Percentiles rank a stretch among this genome's conserved stretches.
Evolutionary conservation across 2,797 vertebrate species (phyloP).

Genomic region (Chelonia mydas): DNA sequence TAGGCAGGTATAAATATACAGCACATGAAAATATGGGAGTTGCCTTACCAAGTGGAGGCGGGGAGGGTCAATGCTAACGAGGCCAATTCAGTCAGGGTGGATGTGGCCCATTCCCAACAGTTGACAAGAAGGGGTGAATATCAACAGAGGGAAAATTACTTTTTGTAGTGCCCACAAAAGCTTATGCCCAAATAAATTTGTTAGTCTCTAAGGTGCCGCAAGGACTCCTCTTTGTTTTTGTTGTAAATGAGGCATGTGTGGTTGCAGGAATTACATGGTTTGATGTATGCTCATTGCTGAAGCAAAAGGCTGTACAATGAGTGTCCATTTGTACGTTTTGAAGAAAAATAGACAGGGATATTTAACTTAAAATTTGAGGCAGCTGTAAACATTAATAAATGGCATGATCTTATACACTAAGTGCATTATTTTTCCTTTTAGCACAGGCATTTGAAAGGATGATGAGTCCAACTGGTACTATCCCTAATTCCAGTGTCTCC

Average conservation of each 20-base stretch:
- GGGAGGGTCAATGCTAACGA: too few relatives aligned
- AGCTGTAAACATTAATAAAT: neutral
- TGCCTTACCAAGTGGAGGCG: too few relatives aligned
- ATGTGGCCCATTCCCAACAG: too few relatives aligned
- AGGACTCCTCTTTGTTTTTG: too few relatives aligned
- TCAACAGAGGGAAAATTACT: too few relatives aligned
- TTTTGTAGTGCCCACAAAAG: too few relatives aligned
- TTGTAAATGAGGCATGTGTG: neutral
- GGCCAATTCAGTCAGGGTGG: too few relatives aligned
- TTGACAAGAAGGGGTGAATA: too few relatives aligned
- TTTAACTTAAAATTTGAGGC: neutral
- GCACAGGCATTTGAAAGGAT: slow-evolving; percentile 95
- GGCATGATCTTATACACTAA: slow-evolving; percentile 24
- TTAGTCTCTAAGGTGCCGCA: too few relatives aligned
- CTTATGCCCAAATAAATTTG: too few relatives aligned
- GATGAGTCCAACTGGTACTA: slow-evolving; percentile 93
- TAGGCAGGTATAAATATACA: too few relatives aligned
- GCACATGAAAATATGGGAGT: too few relatives aligned
- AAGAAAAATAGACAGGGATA: neutral
- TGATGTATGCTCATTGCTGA: accelerated
- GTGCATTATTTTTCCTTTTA: slow-evolving; percentile 69
- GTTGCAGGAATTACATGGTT: accelerated
- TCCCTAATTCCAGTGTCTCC: slow-evolving; percentile 86
- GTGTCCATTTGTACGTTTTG: neutral
- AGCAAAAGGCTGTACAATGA: neutral